Evolutionary conservation across 2,888 invertebrate species (phyloP), one percentile per base, ranked within the genome.

Genomic region (Epirrhoe alternata): DNA sequence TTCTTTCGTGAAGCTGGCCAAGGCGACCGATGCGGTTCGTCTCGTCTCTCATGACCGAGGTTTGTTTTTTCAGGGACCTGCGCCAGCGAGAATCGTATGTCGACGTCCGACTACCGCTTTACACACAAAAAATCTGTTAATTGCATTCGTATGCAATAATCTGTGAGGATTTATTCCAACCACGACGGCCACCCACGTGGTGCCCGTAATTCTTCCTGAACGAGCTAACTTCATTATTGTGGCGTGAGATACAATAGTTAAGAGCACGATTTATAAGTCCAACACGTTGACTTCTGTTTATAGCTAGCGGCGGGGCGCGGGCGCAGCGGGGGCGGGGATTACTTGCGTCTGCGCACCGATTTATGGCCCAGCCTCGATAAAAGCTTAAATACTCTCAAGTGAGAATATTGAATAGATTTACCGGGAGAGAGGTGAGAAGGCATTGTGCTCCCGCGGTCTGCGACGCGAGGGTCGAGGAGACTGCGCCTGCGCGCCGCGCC

Each of bases 231-330:
- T 93, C 92, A 93, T 93, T 92, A 93, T 92, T 92, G 92, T 93
- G 92, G 91, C 88, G 85, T 87, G 89, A 91, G 92, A 92, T 92
- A 93, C 93, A 92, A 92, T 92, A 92, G 92, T 92, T 92, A 92
- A 92, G 93, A 91, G 83, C 88, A 92, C 90, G 92, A 93, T 93
- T 92, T 93, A 93, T 93, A 91, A 90, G 91, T 89, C 89, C 87
- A 88, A 92, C 92, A 93, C 92, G 93, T 90, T 92, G 92, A 92
- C 93, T 92, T 91, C 93, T 93, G 93, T 92, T 93, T 92, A 92
- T 92, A 90, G 91, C 90, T 86, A 84, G 86, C 84, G 87, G 90
- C 86, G 86, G 85, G 85, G 81, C 80, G 84, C 82, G 86, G 83
- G 80, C 80, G 85, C 83, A 85, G 86, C 84, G 89, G 87, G 89